phyloP scores from a whole-genome alignment of 1,140 invertebrate genomes.

The Maniola jurtina region DNA sequence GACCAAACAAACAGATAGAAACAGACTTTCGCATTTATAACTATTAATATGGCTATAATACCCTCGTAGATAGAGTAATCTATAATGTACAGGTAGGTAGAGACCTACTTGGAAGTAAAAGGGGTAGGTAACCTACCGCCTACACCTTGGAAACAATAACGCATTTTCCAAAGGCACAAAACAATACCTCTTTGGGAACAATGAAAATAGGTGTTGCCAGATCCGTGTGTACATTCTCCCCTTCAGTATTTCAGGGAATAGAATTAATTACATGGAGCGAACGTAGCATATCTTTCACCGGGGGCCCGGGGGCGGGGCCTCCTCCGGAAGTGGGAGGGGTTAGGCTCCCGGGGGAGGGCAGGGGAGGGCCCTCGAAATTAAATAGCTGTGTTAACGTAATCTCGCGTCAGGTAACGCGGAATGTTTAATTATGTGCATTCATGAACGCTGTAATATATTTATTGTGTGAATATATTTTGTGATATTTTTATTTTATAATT shows the following conservation, averaged over 20 bases:
- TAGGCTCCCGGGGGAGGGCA: not conserved
- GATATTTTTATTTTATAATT: not conserved
- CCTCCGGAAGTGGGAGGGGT: constrained; percentile 36
- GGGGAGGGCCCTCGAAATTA: constrained; percentile 34
- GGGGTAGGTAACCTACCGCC: too few relatives aligned
- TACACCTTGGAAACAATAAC: not conserved
- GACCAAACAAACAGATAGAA: too few relatives aligned
- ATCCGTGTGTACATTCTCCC: constrained; percentile 20
- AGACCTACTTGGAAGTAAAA: too few relatives aligned
- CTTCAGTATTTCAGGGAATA: constrained; percentile 37
- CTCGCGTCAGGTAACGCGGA: constrained; percentile 36
- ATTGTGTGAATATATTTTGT: constrained; percentile 7
- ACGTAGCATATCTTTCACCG: constrained; percentile 39
- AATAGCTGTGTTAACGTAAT: constrained; percentile 40
- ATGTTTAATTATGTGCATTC: constrained; percentile 33
- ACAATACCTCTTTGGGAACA: constrained; percentile 28
- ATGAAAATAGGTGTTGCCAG: constrained; percentile 29
- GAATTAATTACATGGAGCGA: constrained; percentile 47
- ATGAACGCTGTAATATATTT: constrained; percentile 27
- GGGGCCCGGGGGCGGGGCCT: constrained; percentile 37
- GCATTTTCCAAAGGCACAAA: not conserved
- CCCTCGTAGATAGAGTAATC: too few relatives aligned
- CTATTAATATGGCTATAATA: too few relatives aligned
- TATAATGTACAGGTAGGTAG: too few relatives aligned
- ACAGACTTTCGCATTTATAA: too few relatives aligned